These are phyloP conservation scores for Epirrita christyi DNA, from an alignment of 2,888 invertebrate species.

Conservation along the genomic window DNA sequence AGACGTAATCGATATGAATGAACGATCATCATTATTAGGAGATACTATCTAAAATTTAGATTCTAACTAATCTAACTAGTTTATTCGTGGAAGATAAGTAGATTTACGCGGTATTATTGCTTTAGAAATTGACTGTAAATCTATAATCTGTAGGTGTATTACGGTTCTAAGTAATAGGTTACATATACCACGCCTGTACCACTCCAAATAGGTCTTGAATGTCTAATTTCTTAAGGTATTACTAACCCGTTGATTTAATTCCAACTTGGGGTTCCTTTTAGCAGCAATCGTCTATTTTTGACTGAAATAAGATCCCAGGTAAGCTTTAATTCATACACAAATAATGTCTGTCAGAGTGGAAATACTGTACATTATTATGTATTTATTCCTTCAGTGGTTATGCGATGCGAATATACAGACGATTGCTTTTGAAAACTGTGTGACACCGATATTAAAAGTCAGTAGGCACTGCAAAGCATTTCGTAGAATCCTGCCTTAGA, in stretches of 20 bases:
- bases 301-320: no score
- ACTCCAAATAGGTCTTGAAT: not conserved
- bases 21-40: constrained; percentile 62
- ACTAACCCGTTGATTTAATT: no score
- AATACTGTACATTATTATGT: not conserved
- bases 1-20: constrained; percentile 70
- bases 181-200: constrained; percentile 7
- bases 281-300: no score
- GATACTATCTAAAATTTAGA: constrained; percentile 58
- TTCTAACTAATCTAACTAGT: constrained; percentile 45
- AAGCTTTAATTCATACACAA: not conserved
- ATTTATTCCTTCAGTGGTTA: not conserved
- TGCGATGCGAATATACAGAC: constrained; percentile 27
- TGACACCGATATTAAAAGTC: constrained; percentile 28
- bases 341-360: not conserved
- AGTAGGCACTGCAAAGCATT: constrained; percentile 17
- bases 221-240: no score
- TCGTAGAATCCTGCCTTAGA: constrained; percentile 21
- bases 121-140: constrained; percentile 50
- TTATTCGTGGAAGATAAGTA: constrained; percentile 55
- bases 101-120: constrained; percentile 46
- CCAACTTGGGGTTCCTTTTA: no score
- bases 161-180: constrained; percentile 36
- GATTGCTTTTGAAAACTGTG: constrained; percentile 13
- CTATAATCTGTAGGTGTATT: constrained; percentile 40